A percentile compares a stretch with the other conserved stretches of the same genome.
Conservation (phyloP, 2,797 vertebrate genomes). For the Anabacerthia variegaticeps region DNA sequence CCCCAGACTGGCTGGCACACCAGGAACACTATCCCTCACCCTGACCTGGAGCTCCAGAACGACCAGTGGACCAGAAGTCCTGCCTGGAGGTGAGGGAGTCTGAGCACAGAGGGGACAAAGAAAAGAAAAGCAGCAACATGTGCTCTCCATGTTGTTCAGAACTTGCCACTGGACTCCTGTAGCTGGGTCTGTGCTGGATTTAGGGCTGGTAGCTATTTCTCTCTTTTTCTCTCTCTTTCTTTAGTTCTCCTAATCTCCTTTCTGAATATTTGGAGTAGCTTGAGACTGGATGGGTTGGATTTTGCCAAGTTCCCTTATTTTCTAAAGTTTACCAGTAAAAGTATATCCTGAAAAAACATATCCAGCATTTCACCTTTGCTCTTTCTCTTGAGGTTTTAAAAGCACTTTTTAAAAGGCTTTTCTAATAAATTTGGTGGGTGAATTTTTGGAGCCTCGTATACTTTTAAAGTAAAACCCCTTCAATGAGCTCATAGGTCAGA, state of each 20-base stretch:
- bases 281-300: not conserved
- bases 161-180: not conserved
- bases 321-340: not conserved
- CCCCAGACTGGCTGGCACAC: not conserved
- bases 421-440: not conserved
- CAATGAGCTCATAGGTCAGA: not conserved
- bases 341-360: not conserved
- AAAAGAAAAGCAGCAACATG: not conserved
- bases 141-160: not conserved
- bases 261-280: not conserved
- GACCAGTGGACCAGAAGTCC: not conserved
- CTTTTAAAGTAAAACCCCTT: not conserved
- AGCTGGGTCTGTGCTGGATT: not conserved
- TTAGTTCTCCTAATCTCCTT: not conserved
- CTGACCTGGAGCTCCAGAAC: not conserved
- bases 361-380: not conserved
- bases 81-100: not conserved
- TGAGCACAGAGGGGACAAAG: not conserved
- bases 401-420: not conserved
- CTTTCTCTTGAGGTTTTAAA: not conserved
- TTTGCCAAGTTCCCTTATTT: not conserved
- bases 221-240: not conserved
- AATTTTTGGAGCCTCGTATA: not conserved
- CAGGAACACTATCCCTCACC: not conserved
- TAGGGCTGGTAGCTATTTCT: not conserved